Evolutionary conservation across 2,113 vertebrate species (phyloP).

Genomic region (Calonectris borealis): DNA sequence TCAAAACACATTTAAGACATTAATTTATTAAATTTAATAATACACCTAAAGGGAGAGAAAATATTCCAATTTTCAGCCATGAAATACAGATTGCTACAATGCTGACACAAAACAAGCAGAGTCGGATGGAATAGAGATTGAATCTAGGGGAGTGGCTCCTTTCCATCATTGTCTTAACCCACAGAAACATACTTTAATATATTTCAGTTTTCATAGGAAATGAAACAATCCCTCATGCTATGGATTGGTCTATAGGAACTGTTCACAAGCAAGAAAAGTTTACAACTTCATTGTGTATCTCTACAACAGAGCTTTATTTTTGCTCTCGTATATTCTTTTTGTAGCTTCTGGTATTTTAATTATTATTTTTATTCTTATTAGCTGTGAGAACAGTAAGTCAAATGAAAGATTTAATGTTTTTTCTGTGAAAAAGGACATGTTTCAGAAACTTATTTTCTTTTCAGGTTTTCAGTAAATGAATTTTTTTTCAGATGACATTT

Average conservation of each 20-base stretch:
- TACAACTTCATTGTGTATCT: not conserved
- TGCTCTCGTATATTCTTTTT: not conserved
- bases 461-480: not conserved
- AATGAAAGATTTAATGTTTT: not conserved
- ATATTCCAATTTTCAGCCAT: not conserved
- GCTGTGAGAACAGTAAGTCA: not conserved
- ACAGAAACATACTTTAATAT: not conserved
- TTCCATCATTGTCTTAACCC: not conserved
- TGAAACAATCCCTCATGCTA: not conserved
- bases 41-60: not conserved
- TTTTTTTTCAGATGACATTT: not conserved
- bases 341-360: not conserved
- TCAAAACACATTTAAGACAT: not conserved
- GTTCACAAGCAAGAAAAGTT: not conserved
- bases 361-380: not conserved
- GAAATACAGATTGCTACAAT: not conserved
- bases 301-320: not conserved
- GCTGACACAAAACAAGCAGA: not conserved
- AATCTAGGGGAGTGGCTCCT: not conserved
- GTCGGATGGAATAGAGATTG: not conserved
- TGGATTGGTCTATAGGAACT: not conserved
- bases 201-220: not conserved
- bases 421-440: not conserved
- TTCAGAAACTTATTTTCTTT: not conserved
- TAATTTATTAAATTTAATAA: not conserved